A percentile compares a stretch with the other conserved stretches of the same genome.
phyloP scores from a whole-genome alignment of 2,797 vertebrate species.

The Hoplostethus mediterraneus region DNA sequence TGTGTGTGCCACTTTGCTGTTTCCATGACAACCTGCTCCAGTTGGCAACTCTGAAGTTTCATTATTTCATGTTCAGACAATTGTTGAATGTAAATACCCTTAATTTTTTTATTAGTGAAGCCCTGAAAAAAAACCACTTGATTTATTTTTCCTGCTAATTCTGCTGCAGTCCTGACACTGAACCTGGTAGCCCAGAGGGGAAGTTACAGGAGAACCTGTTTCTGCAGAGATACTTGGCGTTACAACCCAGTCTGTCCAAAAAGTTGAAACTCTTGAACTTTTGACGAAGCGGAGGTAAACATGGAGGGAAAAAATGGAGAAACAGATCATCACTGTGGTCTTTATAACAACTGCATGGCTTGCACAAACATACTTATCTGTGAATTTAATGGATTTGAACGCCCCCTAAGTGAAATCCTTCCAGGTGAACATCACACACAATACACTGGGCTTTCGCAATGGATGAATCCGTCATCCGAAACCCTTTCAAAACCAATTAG shows the following conservation, averaged over 20 bases:
- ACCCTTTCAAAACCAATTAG: no score
- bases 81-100: slow-evolving; percentile 29
- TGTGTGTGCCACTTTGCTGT: slow-evolving; percentile 79
- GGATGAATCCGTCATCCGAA: neutral
- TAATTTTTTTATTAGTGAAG: slow-evolving; percentile 24
- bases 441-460: neutral
- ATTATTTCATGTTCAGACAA: slow-evolving; percentile 58
- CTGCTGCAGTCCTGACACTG: neutral
- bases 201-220: no score
- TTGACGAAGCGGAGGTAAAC: no score
- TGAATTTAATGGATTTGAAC: no score
- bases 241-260: neutral
- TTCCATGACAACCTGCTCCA: slow-evolving; percentile 83
- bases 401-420: slow-evolving; percentile 1
- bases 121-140: neutral
- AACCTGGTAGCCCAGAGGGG: no score
- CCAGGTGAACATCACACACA: slow-evolving; percentile 18
- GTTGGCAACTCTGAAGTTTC: slow-evolving; percentile 58
- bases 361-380: no score
- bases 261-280: no score
- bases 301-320: no score
- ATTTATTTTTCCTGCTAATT: neutral
- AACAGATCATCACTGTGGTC: no score
- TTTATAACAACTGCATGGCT: no score
- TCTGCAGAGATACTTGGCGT: neutral